Evolutionary conservation across 2,888 invertebrate species (phyloP), one percentile per base, ranked within the genome.

Genomic region (Cylloceria caligata): DNA sequence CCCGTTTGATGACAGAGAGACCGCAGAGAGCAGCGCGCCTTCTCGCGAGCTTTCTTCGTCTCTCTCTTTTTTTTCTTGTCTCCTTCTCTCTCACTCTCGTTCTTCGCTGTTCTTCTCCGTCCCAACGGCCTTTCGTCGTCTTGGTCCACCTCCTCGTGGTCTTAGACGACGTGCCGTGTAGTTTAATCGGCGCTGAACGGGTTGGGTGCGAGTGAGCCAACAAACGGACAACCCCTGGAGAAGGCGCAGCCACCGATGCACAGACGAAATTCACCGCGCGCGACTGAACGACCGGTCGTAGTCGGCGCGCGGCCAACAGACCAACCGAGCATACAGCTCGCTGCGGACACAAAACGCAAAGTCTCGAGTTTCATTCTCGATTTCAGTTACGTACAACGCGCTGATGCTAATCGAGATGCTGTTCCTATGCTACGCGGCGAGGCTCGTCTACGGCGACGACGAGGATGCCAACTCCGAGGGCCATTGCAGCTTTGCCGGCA

Each of bases 321-420:
- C 64, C 49, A 57, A 73, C 39, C 67, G 71, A 57, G 57, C 47
- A 49, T 39, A 49, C 60, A 71, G n/a, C 39, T 74, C 57, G 75
- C 45, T 45, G 11, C 60, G 72, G 71, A 67, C 74, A 34, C 45
- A 45, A 73, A 78, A 83, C 64, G 72, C 81, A 80, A 52, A 64
- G 74, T 85, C 81, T 83, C 85, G 64, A 73, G 80, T 86, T 87
- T 85, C 86, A 72, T 86, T 88, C 84, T 79, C 83, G 64, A 79
- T 94, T 94, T 87, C 94, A 96, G 96, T 96, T 91, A 94, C 96
- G 84, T 95, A 95, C 93, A 95, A 96, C 91, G 93, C 94, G 47
- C 88, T 95, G 85, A 95, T 96, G 94, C 93, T 96, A 87, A 89
- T 95, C 86, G 96, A 96, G 92, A 96, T 96, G 96, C 93, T 96